phyloP scores from a whole-genome alignment of 2,113 vertebrate genomes.

The Odontophorus gujanensis region DNA sequence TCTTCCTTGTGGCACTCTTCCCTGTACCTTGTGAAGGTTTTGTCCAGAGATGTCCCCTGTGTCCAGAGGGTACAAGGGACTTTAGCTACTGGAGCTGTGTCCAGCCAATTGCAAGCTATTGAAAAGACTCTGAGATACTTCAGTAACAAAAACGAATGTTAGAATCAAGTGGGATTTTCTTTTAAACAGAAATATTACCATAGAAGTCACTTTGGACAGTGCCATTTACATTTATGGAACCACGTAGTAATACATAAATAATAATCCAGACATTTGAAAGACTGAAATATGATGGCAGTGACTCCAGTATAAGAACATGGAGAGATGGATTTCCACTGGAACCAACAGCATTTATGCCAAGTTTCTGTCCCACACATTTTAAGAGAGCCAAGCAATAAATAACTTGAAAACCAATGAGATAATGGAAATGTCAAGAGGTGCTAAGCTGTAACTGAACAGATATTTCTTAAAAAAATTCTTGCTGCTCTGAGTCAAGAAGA shows the following conservation, averaged over 20 bases:
- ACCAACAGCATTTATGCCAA: constrained; percentile 6
- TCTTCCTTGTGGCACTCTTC: not conserved
- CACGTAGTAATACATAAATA: constrained; percentile 48
- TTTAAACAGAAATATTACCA: constrained; percentile 42
- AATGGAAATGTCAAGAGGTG: constrained; percentile 69
- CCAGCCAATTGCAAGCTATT: not conserved
- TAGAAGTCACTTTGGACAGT: constrained; percentile 9
- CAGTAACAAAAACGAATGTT: not conserved
- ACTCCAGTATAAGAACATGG: constrained; percentile 26
- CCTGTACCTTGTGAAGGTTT: fast-evolving
- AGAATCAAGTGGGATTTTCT: not conserved
- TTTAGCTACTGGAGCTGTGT: not conserved
- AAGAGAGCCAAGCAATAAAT: constrained; percentile 64
- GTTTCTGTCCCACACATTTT: constrained; percentile 29
- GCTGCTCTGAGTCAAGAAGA: constrained; percentile 18
- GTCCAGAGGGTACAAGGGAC: not conserved
- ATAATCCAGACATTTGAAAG: not conserved
- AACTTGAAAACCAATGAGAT: constrained; percentile 62
- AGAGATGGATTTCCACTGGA: constrained; percentile 59
- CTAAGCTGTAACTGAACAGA: constrained; percentile 50
- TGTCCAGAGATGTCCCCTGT: not conserved
- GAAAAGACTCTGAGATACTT: not conserved
- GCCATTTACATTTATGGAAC: constrained; percentile 24
- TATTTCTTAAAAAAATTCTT: constrained; percentile 53
- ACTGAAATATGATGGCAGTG: not conserved